phyloP scores from a whole-genome alignment of 92 coral and sea anemone genomes.

The Siderastrea radians region DNA sequence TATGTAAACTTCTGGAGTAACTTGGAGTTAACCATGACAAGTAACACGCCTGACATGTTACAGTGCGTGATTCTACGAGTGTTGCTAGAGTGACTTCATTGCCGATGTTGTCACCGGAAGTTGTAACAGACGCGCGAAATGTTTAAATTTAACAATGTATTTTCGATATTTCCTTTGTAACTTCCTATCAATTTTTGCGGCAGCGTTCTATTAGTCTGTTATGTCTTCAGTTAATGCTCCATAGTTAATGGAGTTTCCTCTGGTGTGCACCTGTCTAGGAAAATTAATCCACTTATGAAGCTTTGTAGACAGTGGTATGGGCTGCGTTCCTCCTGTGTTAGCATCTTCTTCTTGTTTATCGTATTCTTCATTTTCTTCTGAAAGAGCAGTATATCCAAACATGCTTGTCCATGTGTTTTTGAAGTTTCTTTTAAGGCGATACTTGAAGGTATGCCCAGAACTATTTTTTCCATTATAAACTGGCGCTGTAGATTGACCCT shows the following conservation, averaged over 20 bases:
- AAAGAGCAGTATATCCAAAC: constrained; percentile 24
- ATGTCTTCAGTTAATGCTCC: constrained; percentile 26
- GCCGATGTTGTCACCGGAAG: constrained; percentile 13
- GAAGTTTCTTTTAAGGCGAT: neutral
- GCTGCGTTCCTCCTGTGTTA: neutral
- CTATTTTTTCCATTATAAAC: neutral
- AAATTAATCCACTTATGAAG: constrained; percentile 16
- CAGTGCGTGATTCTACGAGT: neutral
- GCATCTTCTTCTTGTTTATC: neutral
- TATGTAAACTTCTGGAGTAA: neutral
- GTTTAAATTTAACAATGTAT: neutral
- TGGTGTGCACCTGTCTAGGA: neutral
- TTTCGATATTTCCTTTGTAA: neutral
- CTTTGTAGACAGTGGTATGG: neutral
- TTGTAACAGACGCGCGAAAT: neutral
- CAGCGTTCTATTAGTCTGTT: constrained; percentile 19
- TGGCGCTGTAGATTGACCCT: neutral
- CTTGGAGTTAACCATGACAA: neutral
- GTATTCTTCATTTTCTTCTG: constrained; percentile 7
- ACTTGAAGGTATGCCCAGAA: neutral
- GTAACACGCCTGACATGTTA: neutral
- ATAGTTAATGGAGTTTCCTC: constrained; percentile 13
- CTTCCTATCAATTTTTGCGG: constrained; percentile 9
- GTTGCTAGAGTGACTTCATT: neutral
- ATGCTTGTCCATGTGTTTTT: neutral